Percentiles rank a stretch among this genome's conserved stretches.
Conservation (phyloP, 2,888 invertebrate species). For the Unio delphinus region DNA sequence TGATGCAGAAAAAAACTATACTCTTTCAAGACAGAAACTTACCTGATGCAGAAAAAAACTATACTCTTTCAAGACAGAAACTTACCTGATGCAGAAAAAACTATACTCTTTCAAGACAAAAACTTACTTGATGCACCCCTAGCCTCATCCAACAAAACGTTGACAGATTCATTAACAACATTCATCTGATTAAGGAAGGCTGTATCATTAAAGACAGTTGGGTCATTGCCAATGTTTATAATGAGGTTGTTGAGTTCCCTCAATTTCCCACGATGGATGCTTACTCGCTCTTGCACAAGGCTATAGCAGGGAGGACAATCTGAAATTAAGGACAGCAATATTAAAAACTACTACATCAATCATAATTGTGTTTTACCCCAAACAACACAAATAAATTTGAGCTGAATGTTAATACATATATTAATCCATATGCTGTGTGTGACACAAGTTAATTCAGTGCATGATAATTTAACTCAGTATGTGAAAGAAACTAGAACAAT, state of each 20-base stretch:
- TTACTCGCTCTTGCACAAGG: constrained; percentile 89
- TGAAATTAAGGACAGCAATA: constrained; percentile 18
- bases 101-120: background rate
- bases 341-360: background rate
- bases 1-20: constrained; percentile 22
- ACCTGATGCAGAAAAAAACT: constrained; percentile 32
- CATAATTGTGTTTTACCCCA: background rate
- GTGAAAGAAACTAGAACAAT: background rate
- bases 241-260: constrained; percentile 83
- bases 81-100: constrained; percentile 41
- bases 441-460: too few relatives aligned
- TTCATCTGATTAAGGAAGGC: constrained; percentile 90
- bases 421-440: too few relatives aligned
- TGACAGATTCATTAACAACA: constrained; percentile 83
- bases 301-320: constrained; percentile 95
- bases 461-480: background rate
- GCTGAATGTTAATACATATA: too few relatives aligned
- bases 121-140: constrained; percentile 71
- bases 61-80: constrained; percentile 6
- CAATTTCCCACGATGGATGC: constrained; percentile 72
- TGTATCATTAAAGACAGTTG: constrained; percentile 90
- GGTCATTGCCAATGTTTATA: constrained; percentile 91
- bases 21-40: constrained; percentile 25
- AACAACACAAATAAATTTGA: background rate
- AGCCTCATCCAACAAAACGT: constrained; percentile 82